phyloP scores from a whole-genome alignment of 2,113 vertebrate genomes.

The Merops nubicus region DNA sequence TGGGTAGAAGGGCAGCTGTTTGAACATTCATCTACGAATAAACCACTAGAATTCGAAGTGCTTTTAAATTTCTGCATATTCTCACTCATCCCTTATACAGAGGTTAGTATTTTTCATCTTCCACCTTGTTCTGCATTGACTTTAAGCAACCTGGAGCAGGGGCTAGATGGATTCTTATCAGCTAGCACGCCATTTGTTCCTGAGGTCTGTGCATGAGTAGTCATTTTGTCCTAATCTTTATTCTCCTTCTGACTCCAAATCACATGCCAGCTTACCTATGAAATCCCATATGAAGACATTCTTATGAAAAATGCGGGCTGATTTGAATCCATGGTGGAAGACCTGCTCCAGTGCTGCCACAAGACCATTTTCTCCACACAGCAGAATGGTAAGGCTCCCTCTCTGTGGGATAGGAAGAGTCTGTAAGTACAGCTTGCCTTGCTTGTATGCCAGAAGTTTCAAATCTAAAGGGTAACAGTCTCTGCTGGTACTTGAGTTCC shows the following conservation, averaged over 20 bases:
- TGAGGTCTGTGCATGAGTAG: fast-evolving
- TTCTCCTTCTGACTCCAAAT: not conserved
- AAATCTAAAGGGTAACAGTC: not conserved
- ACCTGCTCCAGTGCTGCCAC: constrained; percentile 92
- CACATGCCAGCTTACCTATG: constrained; percentile 81
- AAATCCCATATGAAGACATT: constrained; percentile 98
- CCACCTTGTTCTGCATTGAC: not conserved
- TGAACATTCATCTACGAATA: not conserved
- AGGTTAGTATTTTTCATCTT: not conserved
- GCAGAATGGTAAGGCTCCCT: constrained; percentile 89
- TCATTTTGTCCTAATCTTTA: not conserved
- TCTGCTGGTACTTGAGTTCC: not conserved
- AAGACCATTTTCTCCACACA: constrained; percentile 93
- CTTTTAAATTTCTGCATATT: not conserved
- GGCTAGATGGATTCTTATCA: not conserved
- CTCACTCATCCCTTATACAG: not conserved
- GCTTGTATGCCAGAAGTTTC: not conserved
- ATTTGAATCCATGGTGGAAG: constrained; percentile 93
- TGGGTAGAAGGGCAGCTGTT: not conserved
- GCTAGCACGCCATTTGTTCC: too few species aligned
- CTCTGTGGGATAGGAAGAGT: constrained; percentile 76
- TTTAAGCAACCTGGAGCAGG: not conserved
- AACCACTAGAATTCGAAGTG: not conserved
- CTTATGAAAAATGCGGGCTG: constrained; percentile 92
- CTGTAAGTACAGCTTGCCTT: not conserved